phyloP scores from a whole-genome alignment of 2,113 vertebrate species.

The Cyphomyrus discorhynchus region DNA sequence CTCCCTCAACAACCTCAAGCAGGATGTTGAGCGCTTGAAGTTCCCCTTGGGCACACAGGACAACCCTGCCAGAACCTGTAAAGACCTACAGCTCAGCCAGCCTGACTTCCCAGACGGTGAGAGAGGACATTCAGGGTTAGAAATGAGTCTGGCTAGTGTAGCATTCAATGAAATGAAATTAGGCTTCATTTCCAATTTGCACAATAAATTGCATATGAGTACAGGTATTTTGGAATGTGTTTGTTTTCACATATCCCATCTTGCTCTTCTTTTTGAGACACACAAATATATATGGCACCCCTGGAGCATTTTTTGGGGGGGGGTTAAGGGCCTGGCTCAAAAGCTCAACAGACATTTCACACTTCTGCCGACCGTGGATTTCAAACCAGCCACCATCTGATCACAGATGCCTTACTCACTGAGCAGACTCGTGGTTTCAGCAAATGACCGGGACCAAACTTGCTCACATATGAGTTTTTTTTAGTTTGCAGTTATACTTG shows the following conservation, averaged over 20 bases:
- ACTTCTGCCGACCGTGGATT: background rate
- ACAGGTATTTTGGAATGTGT: background rate
- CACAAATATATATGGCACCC: background rate
- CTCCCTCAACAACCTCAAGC: conserved; percentile 86
- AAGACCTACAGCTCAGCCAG: conserved; percentile 89
- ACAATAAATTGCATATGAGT: background rate
- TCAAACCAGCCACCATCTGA: background rate
- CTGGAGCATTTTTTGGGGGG: background rate
- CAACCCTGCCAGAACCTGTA: conserved; percentile 91
- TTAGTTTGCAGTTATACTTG: background rate
- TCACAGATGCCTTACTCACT: background rate
- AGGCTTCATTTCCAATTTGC: background rate
- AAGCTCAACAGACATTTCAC: background rate
- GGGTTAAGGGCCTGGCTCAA: background rate
- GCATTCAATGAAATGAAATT: background rate
- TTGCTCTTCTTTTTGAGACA: background rate
- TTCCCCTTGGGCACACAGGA: conserved; percentile 89
- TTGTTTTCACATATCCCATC: background rate
- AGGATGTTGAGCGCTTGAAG: conserved; percentile 93
- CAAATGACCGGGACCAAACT: background rate
- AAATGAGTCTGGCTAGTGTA: background rate
- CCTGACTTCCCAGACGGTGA: conserved; percentile 88
- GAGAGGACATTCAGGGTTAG: conserved; percentile 16
- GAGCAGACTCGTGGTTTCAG: background rate
- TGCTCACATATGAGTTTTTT: background rate